phyloP scores from a whole-genome alignment of 2,888 invertebrate genomes.

The Octodonta nipae region DNA sequence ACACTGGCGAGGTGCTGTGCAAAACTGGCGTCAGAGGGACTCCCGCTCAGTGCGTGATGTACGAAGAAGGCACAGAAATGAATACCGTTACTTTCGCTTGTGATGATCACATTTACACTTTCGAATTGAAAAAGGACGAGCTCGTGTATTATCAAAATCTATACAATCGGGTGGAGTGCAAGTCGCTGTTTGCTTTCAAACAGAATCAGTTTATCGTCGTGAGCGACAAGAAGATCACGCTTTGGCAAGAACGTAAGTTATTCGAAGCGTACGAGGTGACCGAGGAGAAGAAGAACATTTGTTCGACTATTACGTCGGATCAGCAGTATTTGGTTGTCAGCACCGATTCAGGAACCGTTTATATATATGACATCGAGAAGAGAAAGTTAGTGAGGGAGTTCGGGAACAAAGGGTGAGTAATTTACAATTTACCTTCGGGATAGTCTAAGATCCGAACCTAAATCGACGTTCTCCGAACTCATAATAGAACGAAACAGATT shows the following conservation, averaged over 20 bases:
- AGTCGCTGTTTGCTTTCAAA: conserved; percentile 9
- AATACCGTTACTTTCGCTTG: conserved; percentile 7
- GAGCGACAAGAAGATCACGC: conserved; percentile 9
- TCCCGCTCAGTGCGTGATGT: conserved; percentile 10
- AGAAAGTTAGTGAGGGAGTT: conserved; percentile 12
- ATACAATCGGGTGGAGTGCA: conserved; percentile 6
- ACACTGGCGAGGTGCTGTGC: conserved; percentile 7
- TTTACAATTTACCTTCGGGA: too few species aligned
- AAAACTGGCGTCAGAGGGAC: conserved; percentile 10
- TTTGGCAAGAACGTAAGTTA: conserved; percentile 5
- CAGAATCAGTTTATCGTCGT: conserved; percentile 11
- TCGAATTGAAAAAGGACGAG: conserved; percentile 4
- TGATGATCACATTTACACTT: conserved; percentile 10
- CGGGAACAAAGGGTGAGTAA: conserved; percentile 21
- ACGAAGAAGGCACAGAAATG: conserved; percentile 5
- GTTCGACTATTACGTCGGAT: conserved; percentile 24
- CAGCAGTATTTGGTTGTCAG: conserved; percentile 34
- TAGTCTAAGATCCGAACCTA: too few species aligned
- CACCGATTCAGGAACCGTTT: conserved; percentile 33
- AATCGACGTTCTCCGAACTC: too few species aligned
- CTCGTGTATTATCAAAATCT: conserved; percentile 4
- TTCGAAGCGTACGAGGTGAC: not conserved
- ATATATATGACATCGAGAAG: conserved; percentile 29
- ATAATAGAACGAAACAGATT: too few species aligned
- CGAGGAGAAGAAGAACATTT: conserved; percentile 7